Percentiles rank a stretch among this genome's conserved stretches.
These are phyloP conservation scores for Apamea monoglypha DNA, from an alignment of 2,888 invertebrate species.

Conservation along the genomic window DNA sequence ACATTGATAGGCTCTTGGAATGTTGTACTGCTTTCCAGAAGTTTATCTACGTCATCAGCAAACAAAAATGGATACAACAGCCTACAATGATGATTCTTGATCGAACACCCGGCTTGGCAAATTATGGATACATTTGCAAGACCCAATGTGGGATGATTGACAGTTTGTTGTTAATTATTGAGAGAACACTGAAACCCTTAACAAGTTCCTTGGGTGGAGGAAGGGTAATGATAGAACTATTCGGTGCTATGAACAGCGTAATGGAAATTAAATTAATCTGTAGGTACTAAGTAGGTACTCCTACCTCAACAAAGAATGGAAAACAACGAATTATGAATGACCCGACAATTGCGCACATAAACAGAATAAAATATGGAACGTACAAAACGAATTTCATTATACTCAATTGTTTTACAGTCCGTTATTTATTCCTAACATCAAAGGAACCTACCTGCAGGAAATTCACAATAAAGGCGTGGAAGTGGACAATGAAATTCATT, in stretches of 20 bases:
- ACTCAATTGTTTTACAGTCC: constrained; percentile 13
- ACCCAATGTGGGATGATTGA: not conserved
- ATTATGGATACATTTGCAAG: not conserved
- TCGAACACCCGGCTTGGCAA: not conserved
- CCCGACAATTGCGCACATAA: not conserved
- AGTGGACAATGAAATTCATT: constrained; percentile 50
- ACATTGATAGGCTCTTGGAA: too few species aligned
- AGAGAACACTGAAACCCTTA: not conserved
- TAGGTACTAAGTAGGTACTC: too few species aligned
- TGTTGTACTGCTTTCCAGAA: too few species aligned
- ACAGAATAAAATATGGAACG: not conserved
- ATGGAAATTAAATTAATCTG: too few species aligned
- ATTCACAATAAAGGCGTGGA: constrained; percentile 34
- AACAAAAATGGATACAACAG: not conserved
- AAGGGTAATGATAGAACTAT: too few species aligned
- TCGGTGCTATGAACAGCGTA: too few species aligned
- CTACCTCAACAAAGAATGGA: not conserved
- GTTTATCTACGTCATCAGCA: not conserved
- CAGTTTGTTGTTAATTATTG: not conserved
- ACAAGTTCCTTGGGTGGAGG: not conserved
- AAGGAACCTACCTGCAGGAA: constrained; percentile 39
- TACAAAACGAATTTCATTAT: not conserved
- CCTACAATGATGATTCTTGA: not conserved
- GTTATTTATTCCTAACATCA: constrained; percentile 22
- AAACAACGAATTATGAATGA: not conserved